Evolutionary conservation across 2,797 vertebrate genomes (phyloP).

Genomic region (Liasis olivaceus): DNA sequence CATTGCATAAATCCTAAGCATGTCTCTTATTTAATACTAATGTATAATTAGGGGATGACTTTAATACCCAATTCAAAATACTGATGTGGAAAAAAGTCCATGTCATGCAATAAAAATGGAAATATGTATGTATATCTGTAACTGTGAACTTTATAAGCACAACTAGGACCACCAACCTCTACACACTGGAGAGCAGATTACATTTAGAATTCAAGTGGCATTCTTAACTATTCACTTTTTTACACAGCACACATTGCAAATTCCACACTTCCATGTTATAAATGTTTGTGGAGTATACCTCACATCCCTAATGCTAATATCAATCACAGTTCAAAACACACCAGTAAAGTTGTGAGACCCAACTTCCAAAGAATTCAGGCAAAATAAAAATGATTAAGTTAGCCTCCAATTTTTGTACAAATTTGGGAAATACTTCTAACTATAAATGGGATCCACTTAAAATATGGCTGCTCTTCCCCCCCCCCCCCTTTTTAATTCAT

Average conservation of each 20-base stretch:
- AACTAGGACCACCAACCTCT: background rate
- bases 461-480: background rate
- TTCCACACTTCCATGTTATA: background rate
- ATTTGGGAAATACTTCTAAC: background rate
- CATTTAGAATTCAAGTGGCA: background rate
- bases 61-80: slow-evolving; percentile 1
- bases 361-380: background rate
- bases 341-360: background rate
- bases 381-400: background rate
- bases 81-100: background rate
- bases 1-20: background rate
- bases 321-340: background rate
- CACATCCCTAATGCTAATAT: background rate
- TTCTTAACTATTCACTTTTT: background rate
- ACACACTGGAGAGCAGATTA: background rate
- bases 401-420: background rate
- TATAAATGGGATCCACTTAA: background rate
- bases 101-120: background rate
- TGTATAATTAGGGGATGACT: background rate
- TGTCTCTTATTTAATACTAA: accelerated
- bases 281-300: background rate
- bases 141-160: background rate
- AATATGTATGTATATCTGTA: background rate
- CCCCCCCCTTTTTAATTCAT: background rate
- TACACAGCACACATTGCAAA: background rate